Conservation (phyloP, 2,888 invertebrate genomes). For the Drosophila fungiperda region DNA sequence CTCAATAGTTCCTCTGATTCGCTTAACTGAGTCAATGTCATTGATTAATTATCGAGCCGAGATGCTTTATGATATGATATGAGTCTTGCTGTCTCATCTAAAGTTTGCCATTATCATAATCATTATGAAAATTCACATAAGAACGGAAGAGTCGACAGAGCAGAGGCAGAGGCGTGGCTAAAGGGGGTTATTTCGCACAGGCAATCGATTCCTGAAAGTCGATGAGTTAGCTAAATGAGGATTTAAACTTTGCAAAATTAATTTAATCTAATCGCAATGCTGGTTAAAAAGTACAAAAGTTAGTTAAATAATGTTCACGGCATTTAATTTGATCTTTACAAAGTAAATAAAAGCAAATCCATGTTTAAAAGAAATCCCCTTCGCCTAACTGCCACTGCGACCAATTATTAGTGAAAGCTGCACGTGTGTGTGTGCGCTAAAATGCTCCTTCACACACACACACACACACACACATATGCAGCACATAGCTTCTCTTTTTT, state of each 20-base stretch:
- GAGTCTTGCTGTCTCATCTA: constrained; percentile 7
- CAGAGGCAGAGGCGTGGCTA: constrained; percentile 2
- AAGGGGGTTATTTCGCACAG: neutral
- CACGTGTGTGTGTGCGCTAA: constrained; percentile 13
- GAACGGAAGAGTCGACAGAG: neutral
- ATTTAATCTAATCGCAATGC: neutral
- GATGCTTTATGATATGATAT: constrained; percentile 15
- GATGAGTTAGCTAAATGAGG: neutral
- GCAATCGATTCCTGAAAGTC: neutral
- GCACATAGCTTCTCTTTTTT: constrained; percentile 12
- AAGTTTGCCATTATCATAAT: constrained; percentile 47
- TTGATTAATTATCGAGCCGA: constrained; percentile 31
- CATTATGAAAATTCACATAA: constrained; percentile 13
- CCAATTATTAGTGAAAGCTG: constrained; percentile 24
- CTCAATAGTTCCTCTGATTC: constrained; percentile 16
- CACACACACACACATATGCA: constrained; percentile 5
- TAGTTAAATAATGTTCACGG: neutral
- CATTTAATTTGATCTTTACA: neutral
- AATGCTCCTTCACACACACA: constrained; percentile 28
- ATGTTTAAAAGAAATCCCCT: neutral
- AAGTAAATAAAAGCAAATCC: neutral
- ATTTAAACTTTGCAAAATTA: neutral
- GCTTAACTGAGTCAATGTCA: constrained; percentile 27
- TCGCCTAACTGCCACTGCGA: constrained; percentile 16
- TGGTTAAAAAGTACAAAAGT: neutral